Conservation (phyloP, 2,113 vertebrate species). For the Chelonoidis abingdonii region DNA sequence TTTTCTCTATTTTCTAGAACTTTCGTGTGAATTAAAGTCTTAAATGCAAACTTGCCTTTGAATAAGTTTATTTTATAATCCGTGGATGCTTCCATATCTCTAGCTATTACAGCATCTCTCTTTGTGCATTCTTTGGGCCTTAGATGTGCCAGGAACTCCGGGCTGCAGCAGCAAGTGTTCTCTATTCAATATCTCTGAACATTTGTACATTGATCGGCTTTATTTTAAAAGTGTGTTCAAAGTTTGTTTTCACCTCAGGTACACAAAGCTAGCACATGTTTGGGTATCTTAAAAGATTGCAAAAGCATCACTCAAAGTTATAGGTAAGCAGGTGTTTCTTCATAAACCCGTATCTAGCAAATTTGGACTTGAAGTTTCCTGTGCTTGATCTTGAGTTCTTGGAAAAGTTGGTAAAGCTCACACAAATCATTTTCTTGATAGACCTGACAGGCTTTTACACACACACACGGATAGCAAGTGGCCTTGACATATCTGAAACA, state of each 20-base stretch:
- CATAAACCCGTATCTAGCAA: constrained; percentile 44
- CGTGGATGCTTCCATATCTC: constrained; percentile 29
- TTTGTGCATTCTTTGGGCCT: constrained; percentile 36
- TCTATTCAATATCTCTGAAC: constrained; percentile 13
- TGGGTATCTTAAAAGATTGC: constrained; percentile 49
- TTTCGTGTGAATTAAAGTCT: constrained; percentile 55
- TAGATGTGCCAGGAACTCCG: constrained; percentile 4
- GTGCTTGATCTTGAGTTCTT: neutral
- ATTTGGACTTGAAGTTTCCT: neutral
- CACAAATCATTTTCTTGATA: neutral
- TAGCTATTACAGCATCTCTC: constrained; percentile 39
- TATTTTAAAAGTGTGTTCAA: constrained; percentile 30
- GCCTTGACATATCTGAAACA: neutral
- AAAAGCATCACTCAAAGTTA: constrained; percentile 52
- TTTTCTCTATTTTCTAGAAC: neutral
- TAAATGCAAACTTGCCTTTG: constrained; percentile 57
- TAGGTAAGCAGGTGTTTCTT: constrained; percentile 51
- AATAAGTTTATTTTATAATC: constrained; percentile 69
- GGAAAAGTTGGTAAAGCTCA: neutral
- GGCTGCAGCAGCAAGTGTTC: constrained; percentile 44
- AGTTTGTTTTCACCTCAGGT: constrained; percentile 50
- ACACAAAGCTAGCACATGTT: constrained; percentile 29
- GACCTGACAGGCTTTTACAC: neutral
- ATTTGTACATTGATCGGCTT: constrained; percentile 21
- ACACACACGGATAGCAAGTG: neutral